Conservation (phyloP, 2,797 vertebrate species). For the Girardinus metallicus region DNA sequence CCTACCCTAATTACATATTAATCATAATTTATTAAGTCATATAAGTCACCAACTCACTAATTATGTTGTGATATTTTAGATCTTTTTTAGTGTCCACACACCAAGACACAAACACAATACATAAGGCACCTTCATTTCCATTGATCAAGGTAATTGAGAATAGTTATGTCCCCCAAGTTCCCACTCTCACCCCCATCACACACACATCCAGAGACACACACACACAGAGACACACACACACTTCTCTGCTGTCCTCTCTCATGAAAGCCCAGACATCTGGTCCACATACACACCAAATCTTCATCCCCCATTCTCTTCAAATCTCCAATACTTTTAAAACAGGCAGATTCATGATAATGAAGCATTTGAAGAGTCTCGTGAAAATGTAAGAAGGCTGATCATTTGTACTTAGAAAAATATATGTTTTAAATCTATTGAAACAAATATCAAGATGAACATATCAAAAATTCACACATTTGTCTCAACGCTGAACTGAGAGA, state of each 20-base stretch:
- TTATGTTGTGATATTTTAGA: not conserved
- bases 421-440: conserved; percentile 11
- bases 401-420: not conserved
- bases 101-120: conserved; percentile 9
- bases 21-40: not conserved
- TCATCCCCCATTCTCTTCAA: conserved; percentile 65
- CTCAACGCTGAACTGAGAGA: conserved; percentile 12
- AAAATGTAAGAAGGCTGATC: conserved; percentile 5
- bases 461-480: not conserved
- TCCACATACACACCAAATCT: conserved; percentile 82
- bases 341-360: conserved; percentile 69
- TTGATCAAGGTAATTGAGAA: conserved; percentile 90
- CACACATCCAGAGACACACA: not conserved
- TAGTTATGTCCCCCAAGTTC: conserved; percentile 74
- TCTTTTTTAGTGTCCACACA: not conserved
- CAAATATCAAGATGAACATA: conserved; percentile 13
- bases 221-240: not conserved
- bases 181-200: not conserved
- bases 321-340: conserved; percentile 62
- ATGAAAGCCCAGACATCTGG: conserved; percentile 88
- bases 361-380: conserved; percentile 44
- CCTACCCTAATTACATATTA: not conserved
- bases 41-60: not conserved
- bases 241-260: conserved; percentile 48
- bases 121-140: conserved; percentile 43